Base-by-base conservation (phyloP, 2,113 vertebrate genomes). In the Gavia stellata region DNA sequence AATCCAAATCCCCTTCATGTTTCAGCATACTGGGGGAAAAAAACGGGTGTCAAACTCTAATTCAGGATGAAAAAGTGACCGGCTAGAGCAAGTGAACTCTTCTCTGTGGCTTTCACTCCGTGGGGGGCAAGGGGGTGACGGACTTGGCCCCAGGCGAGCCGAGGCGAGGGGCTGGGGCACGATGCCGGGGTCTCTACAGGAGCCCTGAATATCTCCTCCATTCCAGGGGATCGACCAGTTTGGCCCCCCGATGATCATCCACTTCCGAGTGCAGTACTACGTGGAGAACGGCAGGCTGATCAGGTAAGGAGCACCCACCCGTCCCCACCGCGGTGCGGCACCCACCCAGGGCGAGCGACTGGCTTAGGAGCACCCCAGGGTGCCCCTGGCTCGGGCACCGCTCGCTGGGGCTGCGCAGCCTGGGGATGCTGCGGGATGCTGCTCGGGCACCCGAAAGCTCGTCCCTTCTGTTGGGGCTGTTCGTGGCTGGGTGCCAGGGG, bases 241-340 rank as follows among this genome's bases (percentile, higher is more conserved):
- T 89, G 99, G 99, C 10, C 99, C 99, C 17, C 99, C 99, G 0
- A 99, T 99, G 99, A 99, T 99, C 94, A 99, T 99, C 94, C 99
- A 99, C 97, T 99, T 99, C 97, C 98, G 99, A 91, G 99, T 99
- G 92, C 99, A 99, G 97, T 99, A 99, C 97, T 99, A 99, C 9
- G 99, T 99, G 88, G 99, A 99, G 96, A 99, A 99, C 25, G 99
- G 99, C 52, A 97, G 99, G 72, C 93, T 99, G 87, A 99, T 99
- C 97, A 99, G 99, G 99, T 98, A 94, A 97, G 96, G 86, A 3
- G 19, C 47, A 5, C 53, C 61, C 34, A 16, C n/a, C 40, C 3
- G 0, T 8, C 58, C 58, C 63, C 45, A 12, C 58, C 2, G 3
- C 2, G 1, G 2, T 5, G 55, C n/a, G 80, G 55, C 29, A 7